Evolutionary conservation across 2,797 vertebrate genomes (phyloP), one percentile per base, ranked within the genome.

Genomic region (Rhinichthys osculus): DNA sequence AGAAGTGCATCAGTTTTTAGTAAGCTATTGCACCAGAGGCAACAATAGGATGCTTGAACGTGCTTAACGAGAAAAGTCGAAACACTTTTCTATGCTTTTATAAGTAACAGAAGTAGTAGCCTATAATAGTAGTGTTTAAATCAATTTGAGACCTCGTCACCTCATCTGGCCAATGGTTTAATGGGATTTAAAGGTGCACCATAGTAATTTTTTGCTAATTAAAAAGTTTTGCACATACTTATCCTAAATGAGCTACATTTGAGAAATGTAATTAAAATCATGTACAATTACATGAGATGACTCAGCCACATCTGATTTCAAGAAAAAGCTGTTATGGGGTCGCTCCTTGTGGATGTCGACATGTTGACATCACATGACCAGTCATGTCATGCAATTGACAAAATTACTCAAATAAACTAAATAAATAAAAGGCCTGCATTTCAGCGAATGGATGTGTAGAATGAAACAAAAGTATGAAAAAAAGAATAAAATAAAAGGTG

Each of bases 1-100:
- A 85, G 66, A 23, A 52, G 4, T 78, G 66, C 35, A 79, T 78
- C 54, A 6, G 38, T 78, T 62, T 59, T 70, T 81, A 42, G 64
- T 69, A 50, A 16, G 47, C 47, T 50, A 42, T 59, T 84, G 35
- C 71, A 62, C 70, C 30, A 64, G 40, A 57, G 67, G 16, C 67
- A 57, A 35, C 52, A 69, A 42, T 44, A 78, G 33, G 27, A 77
- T 54, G 64, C 13, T 42, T 35, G 10, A 21, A 42, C 17, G 10
- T 69, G 33, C 11, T 69, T 64, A 78, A 78, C 21, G 42, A 62
- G 52, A 73, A 57, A 69, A 38, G 30, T 30, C 2, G 1, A 82
- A 44, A 11, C 72, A 30, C 19, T 27, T 77, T 30, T 27, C 47
- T 17, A 27, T 33, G 42, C 64, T 69, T 74, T 64, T 74, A 35